Base-by-base conservation (phyloP, 2,797 vertebrate genomes). In the Myotis daubentonii region DNA sequence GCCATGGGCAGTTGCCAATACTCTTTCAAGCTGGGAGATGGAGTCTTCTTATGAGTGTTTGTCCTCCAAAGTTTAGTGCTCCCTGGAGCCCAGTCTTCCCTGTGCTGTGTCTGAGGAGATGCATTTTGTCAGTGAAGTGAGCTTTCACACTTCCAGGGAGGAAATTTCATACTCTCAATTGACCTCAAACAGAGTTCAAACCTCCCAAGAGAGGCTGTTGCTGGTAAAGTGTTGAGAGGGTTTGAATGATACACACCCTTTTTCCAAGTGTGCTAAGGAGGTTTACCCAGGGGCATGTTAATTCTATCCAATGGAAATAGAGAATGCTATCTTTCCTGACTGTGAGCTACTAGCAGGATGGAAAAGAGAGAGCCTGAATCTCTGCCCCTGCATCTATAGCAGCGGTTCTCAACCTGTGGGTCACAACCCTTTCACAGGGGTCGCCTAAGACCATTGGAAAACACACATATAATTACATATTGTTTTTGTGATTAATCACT, bases 141-240 rank as follows among this genome's bases (percentile, higher is more conserved):
- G 83, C 41, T 51, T 95, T 96, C 88, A 89, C 75, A 96, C 70
- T 93, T 92, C 38, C 51, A 95, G 78, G 28, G 84, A 96, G 57
- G 66, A 96, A 92, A 96, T 78, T 85, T 87, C 89, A 94, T 92
- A 62, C 66, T 75, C 49, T 93, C 65, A 62, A 53, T 84, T 89
- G 82, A 96, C 88, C 89, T 85, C 70, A 74, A 85, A 86, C 89
- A 60, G 87, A 66, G 83, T 62, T 97, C 92, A 83, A 47, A 90
- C 79, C 78, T 96, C 96, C 79, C 47, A 76, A 91, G 89, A 88
- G 85, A 96, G 86, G 19, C 80, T 83, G 70, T 75, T 87, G 70
- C 15, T 94, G 57, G 84, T 83, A 76, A 95, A 87, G 74, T 89
- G 76, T 79, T 96, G 79, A 94, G 87, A 82, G 47, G 8, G 47